Evolutionary conservation across 2,888 invertebrate genomes (phyloP).

Genomic region (Aporophyla lueneburgensis): DNA sequence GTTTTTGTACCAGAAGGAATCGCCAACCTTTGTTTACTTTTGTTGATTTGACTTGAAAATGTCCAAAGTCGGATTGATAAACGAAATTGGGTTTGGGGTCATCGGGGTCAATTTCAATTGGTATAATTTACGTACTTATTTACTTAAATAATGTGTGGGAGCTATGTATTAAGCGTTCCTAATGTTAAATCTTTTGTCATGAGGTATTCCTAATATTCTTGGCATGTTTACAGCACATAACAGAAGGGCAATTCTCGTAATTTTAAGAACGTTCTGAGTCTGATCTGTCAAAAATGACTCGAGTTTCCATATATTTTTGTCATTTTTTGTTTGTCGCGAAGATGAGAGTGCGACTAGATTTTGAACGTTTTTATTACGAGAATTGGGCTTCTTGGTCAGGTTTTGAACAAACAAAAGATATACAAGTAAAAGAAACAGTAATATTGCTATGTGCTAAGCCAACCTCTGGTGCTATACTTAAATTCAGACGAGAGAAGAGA

Average conservation of each 20-base stretch:
- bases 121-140: slow-evolving; percentile 6
- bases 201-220: background rate
- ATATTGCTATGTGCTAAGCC: background rate
- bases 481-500: background rate
- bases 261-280: too few species aligned
- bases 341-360: too few species aligned
- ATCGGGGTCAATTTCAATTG: slow-evolving; percentile 27
- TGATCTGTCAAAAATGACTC: too few species aligned
- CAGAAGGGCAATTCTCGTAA: too few species aligned
- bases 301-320: too few species aligned
- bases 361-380: too few species aligned
- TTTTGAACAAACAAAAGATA: background rate
- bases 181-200: background rate
- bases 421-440: background rate
- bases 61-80: slow-evolving; percentile 61
- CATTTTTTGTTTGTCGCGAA: too few species aligned
- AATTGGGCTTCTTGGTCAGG: too few species aligned
- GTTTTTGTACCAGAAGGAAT: slow-evolving; percentile 63
- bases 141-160: slow-evolving; percentile 14
- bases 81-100: slow-evolving; percentile 28
- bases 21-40: slow-evolving; percentile 57
- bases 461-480: background rate
- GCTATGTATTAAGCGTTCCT: background rate
- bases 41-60: slow-evolving; percentile 40
- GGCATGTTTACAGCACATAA: background rate